A percentile compares a stretch with the other conserved stretches of the same genome.
phyloP scores from a whole-genome alignment of 2,888 invertebrate genomes.

The Drosophila meridiana region DNA sequence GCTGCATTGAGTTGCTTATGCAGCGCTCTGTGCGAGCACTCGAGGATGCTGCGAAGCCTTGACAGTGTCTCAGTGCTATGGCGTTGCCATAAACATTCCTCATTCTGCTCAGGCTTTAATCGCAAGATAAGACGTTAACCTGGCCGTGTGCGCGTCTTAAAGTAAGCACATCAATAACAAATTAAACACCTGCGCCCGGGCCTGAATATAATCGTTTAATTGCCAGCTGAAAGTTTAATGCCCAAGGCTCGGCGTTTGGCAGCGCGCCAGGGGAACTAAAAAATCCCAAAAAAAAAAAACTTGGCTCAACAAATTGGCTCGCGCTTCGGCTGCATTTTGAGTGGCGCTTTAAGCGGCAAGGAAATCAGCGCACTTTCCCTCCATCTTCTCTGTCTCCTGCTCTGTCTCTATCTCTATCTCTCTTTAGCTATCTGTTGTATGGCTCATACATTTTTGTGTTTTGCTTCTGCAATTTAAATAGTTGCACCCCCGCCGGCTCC shows the following conservation, averaged over 20 bases:
- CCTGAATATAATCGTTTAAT: conserved; percentile 58
- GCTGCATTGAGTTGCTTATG: conserved; percentile 53
- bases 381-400: neutral
- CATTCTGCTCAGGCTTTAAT: neutral
- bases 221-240: conserved; percentile 60
- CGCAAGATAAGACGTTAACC: neutral
- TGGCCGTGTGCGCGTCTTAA: conserved; percentile 13
- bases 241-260: conserved; percentile 52
- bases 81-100: neutral
- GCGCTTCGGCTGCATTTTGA: conserved; percentile 51
- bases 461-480: conserved; percentile 67
- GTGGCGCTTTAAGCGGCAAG: conserved; percentile 49
- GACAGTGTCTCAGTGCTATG: neutral
- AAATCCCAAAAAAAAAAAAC: neutral
- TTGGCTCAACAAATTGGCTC: conserved; percentile 51
- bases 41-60: conserved; percentile 8
- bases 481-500: conserved; percentile 16
- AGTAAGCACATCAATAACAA: conserved; percentile 57
- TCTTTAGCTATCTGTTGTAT: conserved; percentile 22
- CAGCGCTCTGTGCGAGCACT: conserved; percentile 32
- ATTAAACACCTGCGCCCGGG: conserved; percentile 61
- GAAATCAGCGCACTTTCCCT: conserved; percentile 43
- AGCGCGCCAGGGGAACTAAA: conserved; percentile 42
- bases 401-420: neutral
- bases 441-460: conserved; percentile 42